Conservation (phyloP, 2,888 invertebrate species). For the Thera obeliscata region DNA sequence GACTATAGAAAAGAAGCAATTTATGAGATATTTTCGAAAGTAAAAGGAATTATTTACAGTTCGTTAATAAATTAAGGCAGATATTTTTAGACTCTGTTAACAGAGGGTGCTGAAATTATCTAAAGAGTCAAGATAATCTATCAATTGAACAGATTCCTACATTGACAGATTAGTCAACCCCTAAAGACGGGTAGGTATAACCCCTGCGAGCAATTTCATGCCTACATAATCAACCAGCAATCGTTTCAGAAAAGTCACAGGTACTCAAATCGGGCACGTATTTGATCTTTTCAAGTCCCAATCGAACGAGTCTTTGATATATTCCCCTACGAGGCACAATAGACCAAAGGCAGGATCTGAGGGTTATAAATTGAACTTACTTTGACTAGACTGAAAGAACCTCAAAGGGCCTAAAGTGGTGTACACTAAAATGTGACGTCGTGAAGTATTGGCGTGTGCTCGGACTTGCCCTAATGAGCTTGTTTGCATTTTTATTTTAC, state of each 20-base stretch:
- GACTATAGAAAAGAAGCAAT: too few species aligned
- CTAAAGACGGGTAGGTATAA: neutral
- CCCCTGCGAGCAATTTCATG: constrained; percentile 28
- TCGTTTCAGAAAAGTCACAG: constrained; percentile 62
- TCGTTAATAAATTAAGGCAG: too few species aligned
- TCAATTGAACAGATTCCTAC: neutral
- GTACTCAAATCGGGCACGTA: constrained; percentile 59
- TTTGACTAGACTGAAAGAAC: constrained; percentile 60
- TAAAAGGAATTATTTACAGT: too few species aligned
- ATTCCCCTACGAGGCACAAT: constrained; percentile 68
- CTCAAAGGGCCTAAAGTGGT: constrained; percentile 41
- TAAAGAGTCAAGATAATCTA: neutral
- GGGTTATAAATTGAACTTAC: constrained; percentile 65
- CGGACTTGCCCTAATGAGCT: constrained; percentile 42
- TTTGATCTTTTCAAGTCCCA: constrained; percentile 81
- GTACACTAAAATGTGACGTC: constrained; percentile 47
- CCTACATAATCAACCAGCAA: constrained; percentile 39
- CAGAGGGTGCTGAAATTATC: too few species aligned
- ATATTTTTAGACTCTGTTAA: too few species aligned
- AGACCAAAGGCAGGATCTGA: constrained; percentile 50
- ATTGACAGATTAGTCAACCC: constrained; percentile 1
- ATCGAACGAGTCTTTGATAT: constrained; percentile 78
- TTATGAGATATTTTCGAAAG: too few species aligned
- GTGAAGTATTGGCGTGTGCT: constrained; percentile 49
- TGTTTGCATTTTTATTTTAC: constrained; percentile 10